These are phyloP conservation scores for Batillaria attramentaria DNA, from an alignment of 1,140 invertebrate genomes.

Conservation along the genomic window DNA sequence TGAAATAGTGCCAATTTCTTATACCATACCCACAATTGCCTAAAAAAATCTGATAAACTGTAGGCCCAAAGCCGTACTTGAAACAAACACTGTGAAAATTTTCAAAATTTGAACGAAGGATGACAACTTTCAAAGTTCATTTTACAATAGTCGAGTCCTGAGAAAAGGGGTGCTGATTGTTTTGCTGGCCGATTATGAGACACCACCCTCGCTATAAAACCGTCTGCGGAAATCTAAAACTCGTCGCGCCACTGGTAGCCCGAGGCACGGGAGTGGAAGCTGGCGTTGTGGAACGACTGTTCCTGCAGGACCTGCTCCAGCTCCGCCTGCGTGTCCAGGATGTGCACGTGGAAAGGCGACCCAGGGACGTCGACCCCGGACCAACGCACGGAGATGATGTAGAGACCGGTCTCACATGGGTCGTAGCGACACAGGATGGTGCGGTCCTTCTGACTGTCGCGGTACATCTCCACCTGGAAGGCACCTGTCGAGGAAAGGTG, in stretches of 20 bases:
- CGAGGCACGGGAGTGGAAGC: slow-evolving; percentile 34
- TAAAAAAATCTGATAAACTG: too few relatives aligned
- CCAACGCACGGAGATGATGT: slow-evolving; percentile 98
- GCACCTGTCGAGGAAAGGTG: slow-evolving; percentile 79
- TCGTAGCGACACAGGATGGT: slow-evolving; percentile 98
- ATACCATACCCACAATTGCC: too few relatives aligned
- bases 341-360: slow-evolving; percentile 98
- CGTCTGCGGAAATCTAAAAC: too few relatives aligned
- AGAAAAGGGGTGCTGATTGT: too few relatives aligned
- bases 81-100: too few relatives aligned
- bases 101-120: too few relatives aligned
- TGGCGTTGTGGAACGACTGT: slow-evolving; percentile 34
- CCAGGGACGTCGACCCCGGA: slow-evolving; percentile 92
- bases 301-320: slow-evolving; percentile 73
- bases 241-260: slow-evolving; percentile 46
- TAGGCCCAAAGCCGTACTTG: too few relatives aligned
- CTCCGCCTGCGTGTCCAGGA: slow-evolving; percentile 99
- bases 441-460: slow-evolving; percentile 98
- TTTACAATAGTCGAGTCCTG: too few relatives aligned
- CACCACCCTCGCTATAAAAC: too few relatives aligned
- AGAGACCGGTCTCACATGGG: slow-evolving; percentile 98
- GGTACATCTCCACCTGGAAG: slow-evolving; percentile 99
- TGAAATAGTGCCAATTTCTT: too few relatives aligned
- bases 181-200: too few relatives aligned
- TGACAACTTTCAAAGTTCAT: too few relatives aligned